Percentiles rank a stretch among this genome's conserved stretches.
Conservation (phyloP, 2,797 vertebrate species). For the Mus spretus region DNA sequence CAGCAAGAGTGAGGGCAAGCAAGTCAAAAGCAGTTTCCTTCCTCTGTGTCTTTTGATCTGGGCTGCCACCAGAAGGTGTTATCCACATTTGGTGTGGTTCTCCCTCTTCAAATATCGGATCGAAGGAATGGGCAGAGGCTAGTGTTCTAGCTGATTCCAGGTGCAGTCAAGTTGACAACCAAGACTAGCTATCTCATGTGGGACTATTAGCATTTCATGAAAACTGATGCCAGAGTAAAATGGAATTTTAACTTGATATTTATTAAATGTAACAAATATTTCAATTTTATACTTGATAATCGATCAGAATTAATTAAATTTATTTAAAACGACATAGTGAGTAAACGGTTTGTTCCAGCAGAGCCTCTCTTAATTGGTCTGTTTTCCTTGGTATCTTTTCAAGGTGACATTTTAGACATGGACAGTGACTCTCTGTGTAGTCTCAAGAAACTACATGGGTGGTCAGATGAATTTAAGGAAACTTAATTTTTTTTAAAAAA, state of each 20-base stretch:
- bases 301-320: background rate
- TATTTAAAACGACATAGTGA: background rate
- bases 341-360: background rate
- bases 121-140: background rate
- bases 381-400: slow-evolving; percentile 28
- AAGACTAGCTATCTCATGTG: background rate
- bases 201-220: background rate
- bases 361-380: slow-evolving; percentile 2
- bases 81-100: background rate
- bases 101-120: background rate
- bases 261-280: background rate
- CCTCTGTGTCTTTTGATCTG: too few species aligned
- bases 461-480: slow-evolving; percentile 45
- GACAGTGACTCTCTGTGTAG: background rate
- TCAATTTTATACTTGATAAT: slow-evolving; percentile 13
- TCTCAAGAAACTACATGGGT: slow-evolving; percentile 24
- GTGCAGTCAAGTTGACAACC: background rate
- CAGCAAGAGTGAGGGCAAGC: background rate
- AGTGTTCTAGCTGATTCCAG: background rate
- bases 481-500: background rate
- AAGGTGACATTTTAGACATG: slow-evolving; percentile 20
- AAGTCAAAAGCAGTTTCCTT: too few species aligned
- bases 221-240: background rate
- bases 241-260: background rate
- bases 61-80: background rate